Evolutionary conservation across 2,888 invertebrate species (phyloP), one percentile per base, ranked within the genome.

Genomic region (Patella pellucida): DNA sequence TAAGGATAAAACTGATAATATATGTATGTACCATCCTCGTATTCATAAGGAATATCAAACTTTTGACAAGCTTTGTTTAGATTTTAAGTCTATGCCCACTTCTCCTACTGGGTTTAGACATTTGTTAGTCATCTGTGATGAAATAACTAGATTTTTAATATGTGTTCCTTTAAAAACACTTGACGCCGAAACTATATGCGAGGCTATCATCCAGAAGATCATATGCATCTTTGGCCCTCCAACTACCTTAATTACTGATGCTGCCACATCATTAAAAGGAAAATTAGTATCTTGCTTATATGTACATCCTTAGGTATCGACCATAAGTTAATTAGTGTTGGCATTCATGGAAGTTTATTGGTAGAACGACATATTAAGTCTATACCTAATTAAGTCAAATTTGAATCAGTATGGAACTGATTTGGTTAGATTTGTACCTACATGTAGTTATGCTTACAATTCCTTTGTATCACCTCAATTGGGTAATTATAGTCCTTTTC

Each of bases 181-280:
- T 19, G 62, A 62, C 23, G 62, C 62, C 11, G 9, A 19, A 7
- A 62, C 62, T n/a, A 62, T 62, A 11, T 62, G 62, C 23, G 62
- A 62, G 23, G 62, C 62, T 19, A 62, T 62, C 9, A 62, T 62
- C 62, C 62, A 62, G 23, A 62, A 62, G 16, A 62, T 62, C 14
- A 23, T 62, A 62, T 62, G 62, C n/a, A 62, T 62, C n/a, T 62
- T 62, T 62, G 62, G 62, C 15, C 62, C 62, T n/a, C 62, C 62
- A 62, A 62, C 7, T 62, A 19, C 23, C 9, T 62, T 62, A 62
- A 62, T 62, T 19, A 62, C 62, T 62, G 62, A 62, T 62, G 62
- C 62, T 19, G 19, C n/a, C n/a, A 19, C 62, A n/a, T 62, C 62
- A 62, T 23, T 62, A 12, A 62, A n/a, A 62, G 62, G 62, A 16